Evolutionary conservation across 2,797 vertebrate species (phyloP), one percentile per base, ranked within the genome.

Genomic region (Rhabdomys pumilio): DNA sequence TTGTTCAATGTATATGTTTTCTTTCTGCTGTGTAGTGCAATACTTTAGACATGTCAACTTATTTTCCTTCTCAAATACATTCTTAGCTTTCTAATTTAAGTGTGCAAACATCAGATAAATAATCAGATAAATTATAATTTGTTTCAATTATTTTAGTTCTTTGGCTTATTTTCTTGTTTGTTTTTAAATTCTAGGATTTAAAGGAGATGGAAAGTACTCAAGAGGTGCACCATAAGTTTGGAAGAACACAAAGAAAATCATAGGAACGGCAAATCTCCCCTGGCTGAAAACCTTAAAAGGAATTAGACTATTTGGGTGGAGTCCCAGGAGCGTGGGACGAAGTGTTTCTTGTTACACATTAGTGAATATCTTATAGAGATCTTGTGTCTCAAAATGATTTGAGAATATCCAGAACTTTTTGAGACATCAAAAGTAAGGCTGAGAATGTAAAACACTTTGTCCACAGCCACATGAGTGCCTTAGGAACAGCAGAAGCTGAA

Each of bases 1-100:
- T 57, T 77, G 13, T 90, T 53, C 85, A 57, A 26, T 26, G 7
- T 79, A 24, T 9, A 57, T 19, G 26, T 82, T 29, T 87, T 47
- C 55, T 53, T 72, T 38, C 65, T 93, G 76, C 10, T 69, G 20
- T 61, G 7, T 47, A 67, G 69, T 44, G 31, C 38, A 41, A 41
- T 47, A 72, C 44, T 63, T 77, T 87, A 53, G 6, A 93, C 82
- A 82, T 90, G 59, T 90, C 55, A 90, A 63, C 17, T 65, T 38
- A 41, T 14, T 34, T 80, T n/a, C 11, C 17, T 50, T 86, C 50
- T 69, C n/a, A 76, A 77, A 61, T 63, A 63, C 19, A 72, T 55
- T 72, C 55, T 87, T 82, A 89, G 15, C 20, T 63, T 13, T 80
- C 38, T n/a, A 86, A 67, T 13, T 76, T 17, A 67, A 75, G 50